Evolutionary conservation across 2,113 vertebrate genomes (phyloP).

Genomic region (Microcebus lehilahytsara): DNA sequence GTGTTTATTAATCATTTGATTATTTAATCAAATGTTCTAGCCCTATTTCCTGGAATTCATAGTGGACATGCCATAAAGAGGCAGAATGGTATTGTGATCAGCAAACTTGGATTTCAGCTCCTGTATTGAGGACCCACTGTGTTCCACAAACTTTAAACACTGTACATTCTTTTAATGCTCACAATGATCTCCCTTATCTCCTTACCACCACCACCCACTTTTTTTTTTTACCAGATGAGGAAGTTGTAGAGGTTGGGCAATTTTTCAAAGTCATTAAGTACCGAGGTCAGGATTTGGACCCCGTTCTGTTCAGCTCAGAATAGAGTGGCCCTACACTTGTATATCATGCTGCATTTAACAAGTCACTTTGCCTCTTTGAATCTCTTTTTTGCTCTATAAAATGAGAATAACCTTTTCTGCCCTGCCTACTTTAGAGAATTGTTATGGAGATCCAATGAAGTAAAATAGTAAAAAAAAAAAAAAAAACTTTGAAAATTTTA

Average conservation of each 20-base stretch:
- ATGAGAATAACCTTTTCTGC: neutral
- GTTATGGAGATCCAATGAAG: neutral
- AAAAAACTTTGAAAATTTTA: neutral
- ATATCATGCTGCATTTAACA: neutral
- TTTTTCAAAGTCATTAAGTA: neutral
- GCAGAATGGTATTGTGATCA: neutral
- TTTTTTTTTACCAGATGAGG: neutral
- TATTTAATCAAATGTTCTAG: neutral
- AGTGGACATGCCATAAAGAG: neutral
- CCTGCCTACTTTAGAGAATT: slow-evolving; percentile 23
- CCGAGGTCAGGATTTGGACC: neutral
- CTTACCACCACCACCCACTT: neutral
- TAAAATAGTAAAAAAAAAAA: neutral
- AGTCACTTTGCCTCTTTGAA: neutral
- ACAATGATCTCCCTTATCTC: neutral
- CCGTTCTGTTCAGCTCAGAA: neutral
- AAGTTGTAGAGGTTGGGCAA: neutral
- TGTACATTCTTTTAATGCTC: neutral
- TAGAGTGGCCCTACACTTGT: neutral
- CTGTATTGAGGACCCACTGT: neutral
- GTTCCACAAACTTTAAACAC: neutral
- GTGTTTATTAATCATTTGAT: neutral
- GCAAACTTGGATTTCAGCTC: neutral
- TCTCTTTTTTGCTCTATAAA: neutral
- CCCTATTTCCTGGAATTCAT: neutral